Evolutionary conservation across 2,113 vertebrate species (phyloP).

Genomic region (Cavia porcellus): DNA sequence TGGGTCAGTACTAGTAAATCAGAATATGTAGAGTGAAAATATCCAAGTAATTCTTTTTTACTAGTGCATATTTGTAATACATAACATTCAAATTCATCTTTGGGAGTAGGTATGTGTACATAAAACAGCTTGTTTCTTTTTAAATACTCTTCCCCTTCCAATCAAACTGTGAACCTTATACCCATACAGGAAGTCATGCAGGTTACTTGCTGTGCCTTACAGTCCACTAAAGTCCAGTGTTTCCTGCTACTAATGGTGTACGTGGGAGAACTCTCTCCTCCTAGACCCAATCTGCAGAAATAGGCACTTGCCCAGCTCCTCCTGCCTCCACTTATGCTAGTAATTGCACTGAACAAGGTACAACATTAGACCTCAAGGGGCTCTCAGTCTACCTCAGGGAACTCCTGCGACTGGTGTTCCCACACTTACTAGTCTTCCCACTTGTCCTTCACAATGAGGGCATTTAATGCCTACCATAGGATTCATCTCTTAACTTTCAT

Average conservation of each 20-base stretch:
- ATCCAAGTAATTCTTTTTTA: background rate
- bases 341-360: background rate
- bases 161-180: background rate
- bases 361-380: too few relatives aligned
- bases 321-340: background rate
- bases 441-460: background rate
- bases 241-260: background rate
- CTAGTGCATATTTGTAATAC: background rate
- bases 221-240: background rate
- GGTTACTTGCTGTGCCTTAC: background rate
- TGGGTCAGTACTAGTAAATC: background rate
- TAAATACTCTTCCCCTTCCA: background rate
- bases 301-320: background rate
- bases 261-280: background rate
- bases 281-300: background rate
- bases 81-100: background rate
- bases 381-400: too few relatives aligned
- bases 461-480: background rate
- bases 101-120: background rate
- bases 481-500: background rate
- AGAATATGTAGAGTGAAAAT: background rate
- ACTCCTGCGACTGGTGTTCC: background rate
- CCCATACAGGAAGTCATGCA: background rate
- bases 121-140: background rate
- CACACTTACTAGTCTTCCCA: background rate